phyloP scores from a whole-genome alignment of 2,888 invertebrate species.

The Xanthorhoe spadicearia region DNA sequence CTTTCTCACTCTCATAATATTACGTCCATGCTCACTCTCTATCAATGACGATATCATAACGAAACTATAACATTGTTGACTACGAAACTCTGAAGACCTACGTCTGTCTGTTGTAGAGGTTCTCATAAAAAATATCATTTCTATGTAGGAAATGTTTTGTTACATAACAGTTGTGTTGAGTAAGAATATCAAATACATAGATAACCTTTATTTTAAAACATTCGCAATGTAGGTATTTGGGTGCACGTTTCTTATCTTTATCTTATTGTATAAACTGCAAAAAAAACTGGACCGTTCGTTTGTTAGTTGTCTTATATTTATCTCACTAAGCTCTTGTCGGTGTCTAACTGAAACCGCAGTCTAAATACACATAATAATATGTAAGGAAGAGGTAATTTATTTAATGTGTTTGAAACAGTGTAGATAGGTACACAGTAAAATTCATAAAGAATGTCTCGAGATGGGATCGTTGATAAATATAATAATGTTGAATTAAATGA shows the following conservation, averaged over 20 bases:
- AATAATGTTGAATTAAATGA: slow-evolving; percentile 5
- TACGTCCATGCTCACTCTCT: no score
- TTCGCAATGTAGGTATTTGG: neutral
- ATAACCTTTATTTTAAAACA: neutral
- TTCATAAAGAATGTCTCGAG: neutral
- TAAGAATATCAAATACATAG: neutral
- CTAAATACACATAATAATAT: neutral
- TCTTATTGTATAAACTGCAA: neutral
- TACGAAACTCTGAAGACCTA: no score
- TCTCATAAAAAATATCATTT: neutral
- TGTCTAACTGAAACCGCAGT: neutral
- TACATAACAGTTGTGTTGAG: no score
- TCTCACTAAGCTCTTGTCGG: neutral
- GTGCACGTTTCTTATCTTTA: neutral
- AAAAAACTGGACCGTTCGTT: neutral
- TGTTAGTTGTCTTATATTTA: neutral
- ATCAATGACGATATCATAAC: no score
- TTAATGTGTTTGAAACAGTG: neutral
- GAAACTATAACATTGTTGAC: no score
- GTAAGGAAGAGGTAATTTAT: neutral
- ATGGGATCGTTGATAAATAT: neutral
- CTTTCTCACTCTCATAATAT: no score
- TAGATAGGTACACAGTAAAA: neutral
- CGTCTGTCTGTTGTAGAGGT: no score
- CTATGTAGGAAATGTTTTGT: neutral